Evolutionary conservation across 2,888 invertebrate genomes (phyloP).

Genomic region (Meiosimyza decipiens): DNA sequence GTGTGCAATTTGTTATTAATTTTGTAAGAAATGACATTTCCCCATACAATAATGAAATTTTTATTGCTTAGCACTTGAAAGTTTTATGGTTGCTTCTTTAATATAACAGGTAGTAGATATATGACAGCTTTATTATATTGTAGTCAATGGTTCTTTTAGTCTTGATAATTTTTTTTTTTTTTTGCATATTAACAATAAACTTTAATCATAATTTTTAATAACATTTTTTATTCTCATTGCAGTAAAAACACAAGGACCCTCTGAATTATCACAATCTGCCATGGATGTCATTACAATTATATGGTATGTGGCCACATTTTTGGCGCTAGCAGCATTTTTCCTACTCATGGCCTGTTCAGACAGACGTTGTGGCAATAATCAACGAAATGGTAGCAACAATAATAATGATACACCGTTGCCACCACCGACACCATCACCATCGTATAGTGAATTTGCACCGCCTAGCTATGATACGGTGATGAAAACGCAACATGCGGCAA

Average conservation of each 20-base stretch:
- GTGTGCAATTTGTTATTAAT: no score
- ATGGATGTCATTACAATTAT: conserved; percentile 66
- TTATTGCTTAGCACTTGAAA: no score
- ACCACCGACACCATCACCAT: conserved; percentile 64
- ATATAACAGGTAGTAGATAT: no score
- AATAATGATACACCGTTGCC: conserved; percentile 51
- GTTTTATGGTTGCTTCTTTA: no score
- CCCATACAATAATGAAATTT: no score
- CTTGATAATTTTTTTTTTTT: no score
- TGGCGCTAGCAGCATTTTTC: conserved; percentile 65
- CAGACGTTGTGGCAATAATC: conserved; percentile 52
- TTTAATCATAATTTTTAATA: background rate
- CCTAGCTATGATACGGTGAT: conserved; percentile 65
- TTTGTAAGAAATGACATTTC: no score
- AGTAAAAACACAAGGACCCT: conserved; percentile 28
- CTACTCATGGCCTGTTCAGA: conserved; percentile 66
- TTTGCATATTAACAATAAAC: no score
- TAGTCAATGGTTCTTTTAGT: no score
- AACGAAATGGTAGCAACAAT: conserved; percentile 26
- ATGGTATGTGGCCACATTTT: conserved; percentile 65
- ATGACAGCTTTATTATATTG: no score
- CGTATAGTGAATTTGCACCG: conserved; percentile 66
- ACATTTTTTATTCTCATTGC: background rate
- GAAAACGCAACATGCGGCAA: conserved; percentile 57
- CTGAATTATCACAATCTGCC: conserved; percentile 62